These are phyloP conservation scores for Leucopsar rothschildi DNA, from an alignment of 2,113 vertebrate genomes.

Conservation along the genomic window DNA sequence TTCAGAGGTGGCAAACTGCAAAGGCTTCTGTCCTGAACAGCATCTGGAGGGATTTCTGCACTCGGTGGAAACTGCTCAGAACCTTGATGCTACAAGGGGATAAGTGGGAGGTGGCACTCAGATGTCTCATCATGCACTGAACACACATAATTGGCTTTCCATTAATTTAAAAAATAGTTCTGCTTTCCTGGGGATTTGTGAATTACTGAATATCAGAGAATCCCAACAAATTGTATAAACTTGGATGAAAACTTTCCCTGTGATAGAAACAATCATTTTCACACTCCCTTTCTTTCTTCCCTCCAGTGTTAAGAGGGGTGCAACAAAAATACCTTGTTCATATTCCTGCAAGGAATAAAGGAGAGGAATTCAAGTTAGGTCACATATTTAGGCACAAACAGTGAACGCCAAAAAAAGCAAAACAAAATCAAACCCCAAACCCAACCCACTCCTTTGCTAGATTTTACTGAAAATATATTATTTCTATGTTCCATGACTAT, in stretches of 20 bases:
- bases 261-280: not conserved
- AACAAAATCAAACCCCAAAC: not conserved
- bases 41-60: slow-evolving; percentile 81
- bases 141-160: not conserved
- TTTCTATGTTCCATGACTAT: not conserved
- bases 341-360: not conserved
- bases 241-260: not conserved
- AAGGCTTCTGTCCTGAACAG: slow-evolving; percentile 75
- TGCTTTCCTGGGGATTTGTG: not conserved
- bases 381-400: not conserved
- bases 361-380: not conserved
- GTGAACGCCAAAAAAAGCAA: not conserved
- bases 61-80: slow-evolving; percentile 9
- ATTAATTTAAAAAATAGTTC: not conserved
- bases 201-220: not conserved
- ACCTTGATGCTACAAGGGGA: slow-evolving; percentile 52
- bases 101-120: not conserved
- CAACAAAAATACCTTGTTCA: not conserved
- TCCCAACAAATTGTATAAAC: not conserved
- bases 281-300: not conserved
- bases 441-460: not conserved
- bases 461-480: not conserved
- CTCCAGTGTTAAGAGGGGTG: not conserved
- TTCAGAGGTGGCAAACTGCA: slow-evolving; percentile 65
- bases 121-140: not conserved